Conservation (phyloP, 1,140 invertebrate genomes). For the Conopomorpha cramerella region DNA sequence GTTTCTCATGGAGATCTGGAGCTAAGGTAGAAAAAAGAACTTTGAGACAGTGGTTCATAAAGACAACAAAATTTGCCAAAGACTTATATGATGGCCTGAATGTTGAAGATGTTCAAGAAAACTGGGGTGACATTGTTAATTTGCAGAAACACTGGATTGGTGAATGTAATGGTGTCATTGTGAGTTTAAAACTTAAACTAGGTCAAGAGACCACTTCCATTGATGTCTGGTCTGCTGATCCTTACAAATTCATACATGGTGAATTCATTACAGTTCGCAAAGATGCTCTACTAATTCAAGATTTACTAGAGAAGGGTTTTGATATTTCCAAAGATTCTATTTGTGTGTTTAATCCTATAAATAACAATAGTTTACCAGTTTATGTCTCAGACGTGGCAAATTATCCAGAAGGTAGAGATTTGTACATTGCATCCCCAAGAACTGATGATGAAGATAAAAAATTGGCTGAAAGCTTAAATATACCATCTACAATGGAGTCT, state of each 20-base stretch:
- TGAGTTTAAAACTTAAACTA: constrained; percentile 71
- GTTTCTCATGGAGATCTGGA: constrained; percentile 95
- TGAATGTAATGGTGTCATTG: constrained; percentile 79
- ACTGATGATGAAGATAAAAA: constrained; percentile 59
- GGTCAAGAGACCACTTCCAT: constrained; percentile 39
- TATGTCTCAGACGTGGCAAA: constrained; percentile 68
- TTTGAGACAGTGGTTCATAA: constrained; percentile 95
- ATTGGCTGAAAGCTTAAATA: constrained; percentile 61
- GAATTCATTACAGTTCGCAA: constrained; percentile 66
- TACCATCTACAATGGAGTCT: constrained; percentile 23
- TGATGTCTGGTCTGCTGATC: constrained; percentile 76
- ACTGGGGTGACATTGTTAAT: constrained; percentile 86
- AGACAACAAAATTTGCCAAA: constrained; percentile 88
- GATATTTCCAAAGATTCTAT: constrained; percentile 66
- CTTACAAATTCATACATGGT: constrained; percentile 75
- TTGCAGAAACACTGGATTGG: constrained; percentile 97
- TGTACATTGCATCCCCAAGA: constrained; percentile 69
- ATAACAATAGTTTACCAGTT: too few species aligned
- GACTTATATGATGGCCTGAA: constrained; percentile 75
- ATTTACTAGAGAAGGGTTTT: constrained; percentile 11
- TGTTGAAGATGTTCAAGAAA: constrained; percentile 68
- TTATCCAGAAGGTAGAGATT: constrained; percentile 67
- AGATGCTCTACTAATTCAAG: constrained; percentile 56
- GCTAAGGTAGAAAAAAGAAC: constrained; percentile 90
- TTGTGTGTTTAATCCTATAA: constrained; percentile 70